Evolutionary conservation across 2,797 vertebrate genomes (phyloP).

Genomic region (Sebastes itinus): DNA sequence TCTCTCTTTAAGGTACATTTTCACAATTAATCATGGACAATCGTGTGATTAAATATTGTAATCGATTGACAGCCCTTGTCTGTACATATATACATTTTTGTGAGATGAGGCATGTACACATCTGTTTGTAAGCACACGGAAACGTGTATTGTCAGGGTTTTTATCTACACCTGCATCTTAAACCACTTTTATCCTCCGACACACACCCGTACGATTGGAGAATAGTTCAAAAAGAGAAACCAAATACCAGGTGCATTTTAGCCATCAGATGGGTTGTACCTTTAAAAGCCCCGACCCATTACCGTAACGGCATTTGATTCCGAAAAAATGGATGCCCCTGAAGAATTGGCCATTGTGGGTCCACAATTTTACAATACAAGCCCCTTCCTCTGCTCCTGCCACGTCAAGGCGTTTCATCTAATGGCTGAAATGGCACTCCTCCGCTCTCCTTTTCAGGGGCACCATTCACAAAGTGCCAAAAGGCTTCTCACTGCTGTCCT

Average conservation of each 20-base stretch:
- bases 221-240: slow-evolving; percentile 24
- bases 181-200: slow-evolving; percentile 12
- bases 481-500: slow-evolving; percentile 54
- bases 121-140: neutral
- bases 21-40: too few species aligned
- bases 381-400: slow-evolving; percentile 44
- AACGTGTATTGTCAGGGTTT: neutral
- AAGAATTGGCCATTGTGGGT: slow-evolving; percentile 52
- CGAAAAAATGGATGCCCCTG: slow-evolving; percentile 63
- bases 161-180: neutral
- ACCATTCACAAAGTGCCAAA: slow-evolving; percentile 68
- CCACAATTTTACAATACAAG: slow-evolving; percentile 67
- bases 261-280: slow-evolving; percentile 35
- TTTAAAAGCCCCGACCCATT: slow-evolving; percentile 70
- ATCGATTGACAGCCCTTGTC: too few species aligned
- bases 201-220: neutral
- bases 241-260: slow-evolving; percentile 38
- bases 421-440: slow-evolving; percentile 68
- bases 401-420: slow-evolving; percentile 68
- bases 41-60: too few species aligned
- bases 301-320: slow-evolving; percentile 70
- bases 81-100: neutral
- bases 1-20: neutral
- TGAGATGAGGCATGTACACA: neutral
- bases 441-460: slow-evolving; percentile 56